Percentiles rank a stretch among this genome's conserved stretches.
phyloP scores from a whole-genome alignment of 2,113 vertebrate species.

The Heliornis fulica region DNA sequence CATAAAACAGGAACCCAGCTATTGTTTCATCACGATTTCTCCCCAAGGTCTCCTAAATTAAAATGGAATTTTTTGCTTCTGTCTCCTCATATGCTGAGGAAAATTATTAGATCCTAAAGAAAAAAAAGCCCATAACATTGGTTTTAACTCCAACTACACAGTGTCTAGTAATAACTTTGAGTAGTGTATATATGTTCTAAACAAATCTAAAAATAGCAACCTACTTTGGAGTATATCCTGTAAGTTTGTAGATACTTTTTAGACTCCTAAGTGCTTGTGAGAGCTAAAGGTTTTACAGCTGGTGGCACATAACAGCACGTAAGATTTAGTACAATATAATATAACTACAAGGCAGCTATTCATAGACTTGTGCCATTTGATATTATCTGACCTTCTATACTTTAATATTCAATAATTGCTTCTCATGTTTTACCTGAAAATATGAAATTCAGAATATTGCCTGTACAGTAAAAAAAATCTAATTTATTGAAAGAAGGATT shows the following conservation, averaged over 20 bases:
- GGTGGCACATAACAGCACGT: background rate
- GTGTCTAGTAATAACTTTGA: background rate
- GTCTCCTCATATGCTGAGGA: background rate
- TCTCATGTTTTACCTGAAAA: background rate
- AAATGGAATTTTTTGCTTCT: constrained; percentile 26
- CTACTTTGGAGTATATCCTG: background rate
- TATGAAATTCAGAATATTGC: background rate
- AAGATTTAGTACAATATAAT: background rate
- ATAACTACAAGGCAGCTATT: background rate
- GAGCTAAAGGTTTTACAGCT: background rate
- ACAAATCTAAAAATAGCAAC: background rate
- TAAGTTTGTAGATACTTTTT: background rate
- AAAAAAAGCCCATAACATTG: background rate
- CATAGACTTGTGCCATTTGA: background rate
- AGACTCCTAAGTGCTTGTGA: background rate
- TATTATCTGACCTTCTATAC: background rate
- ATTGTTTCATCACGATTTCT: background rate
- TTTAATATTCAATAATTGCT: background rate
- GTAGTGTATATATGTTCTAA: background rate
- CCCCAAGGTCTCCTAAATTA: constrained; percentile 22
- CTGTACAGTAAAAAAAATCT: background rate
- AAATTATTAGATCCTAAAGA: background rate
- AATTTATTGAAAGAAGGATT: background rate
- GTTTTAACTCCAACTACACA: background rate
- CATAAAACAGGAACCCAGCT: background rate